These are phyloP conservation scores for Enteromius trimaculatus DNA, from an alignment of 2,797 vertebrate species.

Conservation along the genomic window DNA sequence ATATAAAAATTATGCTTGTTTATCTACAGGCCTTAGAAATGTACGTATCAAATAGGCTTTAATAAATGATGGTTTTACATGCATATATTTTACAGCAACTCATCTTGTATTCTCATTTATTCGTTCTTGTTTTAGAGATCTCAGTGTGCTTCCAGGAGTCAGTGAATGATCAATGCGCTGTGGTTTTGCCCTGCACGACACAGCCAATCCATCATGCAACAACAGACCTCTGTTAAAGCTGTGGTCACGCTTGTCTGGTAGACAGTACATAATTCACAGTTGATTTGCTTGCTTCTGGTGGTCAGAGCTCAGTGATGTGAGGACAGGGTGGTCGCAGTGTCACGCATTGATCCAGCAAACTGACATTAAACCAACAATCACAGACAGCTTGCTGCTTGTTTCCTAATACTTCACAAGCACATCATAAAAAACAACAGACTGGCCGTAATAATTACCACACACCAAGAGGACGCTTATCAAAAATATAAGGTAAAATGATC, in stretches of 20 bases:
- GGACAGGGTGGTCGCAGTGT: slow-evolving; percentile 29
- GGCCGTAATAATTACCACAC: not conserved
- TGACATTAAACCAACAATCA: slow-evolving; percentile 63
- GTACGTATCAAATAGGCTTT: not conserved
- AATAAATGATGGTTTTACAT: not conserved
- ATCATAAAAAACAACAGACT: not conserved
- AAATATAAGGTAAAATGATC: not conserved
- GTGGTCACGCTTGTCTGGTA: slow-evolving; percentile 40
- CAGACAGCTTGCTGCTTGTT: slow-evolving; percentile 21
- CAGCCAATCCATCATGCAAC: slow-evolving; percentile 47
- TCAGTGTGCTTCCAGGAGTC: slow-evolving; percentile 1
- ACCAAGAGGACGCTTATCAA: not conserved
- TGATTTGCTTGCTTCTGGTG: slow-evolving; percentile 50
- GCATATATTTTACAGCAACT: not conserved
- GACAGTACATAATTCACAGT: slow-evolving; percentile 39
- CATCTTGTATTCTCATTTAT: slow-evolving; percentile 3
- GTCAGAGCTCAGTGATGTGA: slow-evolving; percentile 48
- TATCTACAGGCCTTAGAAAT: not conserved
- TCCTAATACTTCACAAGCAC: not conserved
- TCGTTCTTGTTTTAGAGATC: not conserved
- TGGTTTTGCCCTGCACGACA: slow-evolving; percentile 35
- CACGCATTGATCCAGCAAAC: slow-evolving; percentile 56
- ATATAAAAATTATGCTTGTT: not conserved
- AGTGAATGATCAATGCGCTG: slow-evolving; percentile 45
- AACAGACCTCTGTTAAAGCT: slow-evolving; percentile 34